Base-by-base conservation (phyloP, 2,113 vertebrate genomes). In the Meles meles region DNA sequence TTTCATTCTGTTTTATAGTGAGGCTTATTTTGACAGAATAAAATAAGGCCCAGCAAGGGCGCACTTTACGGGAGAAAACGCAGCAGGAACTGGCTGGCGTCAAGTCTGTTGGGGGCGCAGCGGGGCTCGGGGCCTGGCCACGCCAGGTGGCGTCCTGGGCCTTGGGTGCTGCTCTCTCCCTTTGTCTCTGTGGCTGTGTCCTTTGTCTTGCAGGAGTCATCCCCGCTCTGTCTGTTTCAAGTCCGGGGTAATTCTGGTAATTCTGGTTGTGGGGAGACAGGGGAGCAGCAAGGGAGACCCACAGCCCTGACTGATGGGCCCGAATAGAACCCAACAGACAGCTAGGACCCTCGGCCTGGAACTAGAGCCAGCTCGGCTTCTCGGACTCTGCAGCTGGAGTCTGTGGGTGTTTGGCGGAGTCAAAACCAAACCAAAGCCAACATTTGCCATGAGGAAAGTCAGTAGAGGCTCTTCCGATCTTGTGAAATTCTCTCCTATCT, bases 11-110 rank as follows among this genome's bases (percentile, higher is more conserved):
- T 79, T 90, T 97, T 81, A 44, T 74, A 79, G 81, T 37, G 23
- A 94, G 94, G 49, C 72, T 88, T 93, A 94, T 97, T 97, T 97
- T 96, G 59, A 76, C 17, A 79, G n/a, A 65, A 84, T 94, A 90
- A 65, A 96, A 86, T 90, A 82, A 96, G 95, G 89, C 25, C 80
- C 79, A 47, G 27, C 4, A 23, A 84, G 12, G 39, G 21, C 82
- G 37, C 74, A 27, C 85, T 94, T 91, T 80, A 7, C 10, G 21
- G 6, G 82, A 82, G 67, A 4, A 52, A 52, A 74, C 44, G 94
- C 55, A 93, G 10, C 77, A 55, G 80, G 65, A 90, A 25, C 39
- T 49, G 55, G 23, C 37, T 90, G 55, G 49, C 52, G 85, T 91
- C 94, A 37, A 52, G 15, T 96, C 71, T 57, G 9, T 86, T 39